phyloP scores from a whole-genome alignment of 2,113 vertebrate genomes.

The Hippocampus abdominalis region DNA sequence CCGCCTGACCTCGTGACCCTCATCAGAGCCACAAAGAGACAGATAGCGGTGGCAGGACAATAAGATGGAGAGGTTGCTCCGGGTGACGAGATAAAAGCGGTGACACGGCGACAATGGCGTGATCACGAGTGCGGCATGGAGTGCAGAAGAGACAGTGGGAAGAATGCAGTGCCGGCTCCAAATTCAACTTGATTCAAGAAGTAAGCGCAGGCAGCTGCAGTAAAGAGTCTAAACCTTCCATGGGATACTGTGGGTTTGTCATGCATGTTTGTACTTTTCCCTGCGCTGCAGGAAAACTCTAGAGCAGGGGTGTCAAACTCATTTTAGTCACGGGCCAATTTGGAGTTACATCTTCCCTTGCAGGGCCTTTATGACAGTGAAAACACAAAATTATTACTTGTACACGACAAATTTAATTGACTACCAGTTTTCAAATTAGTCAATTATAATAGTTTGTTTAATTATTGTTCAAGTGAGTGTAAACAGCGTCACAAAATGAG shows the following conservation, averaged over 20 bases:
- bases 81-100: slow-evolving; percentile 48
- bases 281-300: background rate
- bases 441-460: too few species aligned
- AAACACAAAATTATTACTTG: too few species aligned
- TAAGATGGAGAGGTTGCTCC: slow-evolving; percentile 52
- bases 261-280: too few species aligned
- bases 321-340: too few species aligned
- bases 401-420: too few species aligned
- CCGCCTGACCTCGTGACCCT: slow-evolving; percentile 47
- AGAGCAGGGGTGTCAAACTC: too few species aligned
- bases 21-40: slow-evolving; percentile 50
- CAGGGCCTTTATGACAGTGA: too few species aligned
- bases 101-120: slow-evolving; percentile 33
- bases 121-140: slow-evolving; percentile 36
- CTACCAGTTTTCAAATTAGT: too few species aligned
- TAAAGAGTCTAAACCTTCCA: background rate
- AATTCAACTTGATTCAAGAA: slow-evolving; percentile 1
- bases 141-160: background rate
- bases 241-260: background rate
- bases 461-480: too few species aligned
- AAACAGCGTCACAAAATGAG: too few species aligned
- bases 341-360: too few species aligned
- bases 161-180: background rate
- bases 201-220: background rate
- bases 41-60: slow-evolving; percentile 42